Evolutionary conservation across 2,113 vertebrate genomes (phyloP).

Genomic region (Strix aluco): DNA sequence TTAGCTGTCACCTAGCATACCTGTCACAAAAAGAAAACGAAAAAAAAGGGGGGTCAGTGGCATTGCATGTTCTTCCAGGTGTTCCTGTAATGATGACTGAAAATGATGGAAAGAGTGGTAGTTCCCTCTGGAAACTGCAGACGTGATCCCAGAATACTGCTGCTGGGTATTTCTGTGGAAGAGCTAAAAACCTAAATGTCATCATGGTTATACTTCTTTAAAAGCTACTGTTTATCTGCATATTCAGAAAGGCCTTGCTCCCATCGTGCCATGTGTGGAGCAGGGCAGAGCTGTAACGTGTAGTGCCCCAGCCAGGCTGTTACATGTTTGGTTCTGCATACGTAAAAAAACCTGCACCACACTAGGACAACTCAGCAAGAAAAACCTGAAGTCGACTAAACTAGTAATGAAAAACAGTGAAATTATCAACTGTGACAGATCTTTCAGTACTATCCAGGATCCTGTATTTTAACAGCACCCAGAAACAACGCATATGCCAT

Average conservation of each 20-base stretch:
- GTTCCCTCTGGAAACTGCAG: not conserved
- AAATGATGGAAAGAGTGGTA: not conserved
- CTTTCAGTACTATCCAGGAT: not conserved
- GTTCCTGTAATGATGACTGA: not conserved
- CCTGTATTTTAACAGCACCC: not conserved
- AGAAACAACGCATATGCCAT: not conserved
- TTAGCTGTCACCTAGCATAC: not conserved
- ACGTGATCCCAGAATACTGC: not conserved
- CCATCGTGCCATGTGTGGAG: not conserved
- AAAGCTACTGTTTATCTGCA: not conserved
- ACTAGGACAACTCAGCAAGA: not conserved
- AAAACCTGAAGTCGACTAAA: not conserved
- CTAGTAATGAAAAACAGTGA: not conserved
- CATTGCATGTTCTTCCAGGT: not conserved
- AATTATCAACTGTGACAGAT: not conserved
- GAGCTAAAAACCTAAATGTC: not conserved
- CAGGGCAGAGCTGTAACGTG: not conserved
- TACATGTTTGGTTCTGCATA: not conserved
- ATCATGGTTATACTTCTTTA: not conserved
- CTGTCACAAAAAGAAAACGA: not conserved
- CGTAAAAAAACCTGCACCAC: not conserved
- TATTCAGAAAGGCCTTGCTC: not conserved
- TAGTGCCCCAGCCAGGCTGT: not conserved
- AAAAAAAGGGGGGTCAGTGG: rapidly evolving
- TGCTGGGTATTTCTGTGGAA: not conserved